A percentile compares a stretch with the other conserved stretches of the same genome.
Conservation (phyloP, 2,888 invertebrate species). For the Eupsilia transversa region DNA sequence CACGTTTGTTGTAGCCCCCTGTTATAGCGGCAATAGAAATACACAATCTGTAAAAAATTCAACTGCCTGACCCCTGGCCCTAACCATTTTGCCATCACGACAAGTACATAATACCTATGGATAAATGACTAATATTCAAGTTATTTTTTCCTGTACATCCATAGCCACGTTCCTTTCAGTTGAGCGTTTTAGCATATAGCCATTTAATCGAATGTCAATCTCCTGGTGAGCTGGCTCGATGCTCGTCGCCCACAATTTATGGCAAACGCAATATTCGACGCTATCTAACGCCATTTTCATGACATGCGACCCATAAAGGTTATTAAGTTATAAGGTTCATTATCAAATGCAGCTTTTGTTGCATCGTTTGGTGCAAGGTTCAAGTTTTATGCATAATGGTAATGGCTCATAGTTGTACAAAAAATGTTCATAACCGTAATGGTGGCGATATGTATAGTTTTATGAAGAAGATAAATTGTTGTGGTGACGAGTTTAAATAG, state of each 20-base stretch:
- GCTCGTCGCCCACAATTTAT: conserved; percentile 45
- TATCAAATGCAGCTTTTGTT: conserved; percentile 30
- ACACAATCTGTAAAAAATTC: too few relatives aligned
- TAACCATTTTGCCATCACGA: too few relatives aligned
- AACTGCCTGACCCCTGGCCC: too few relatives aligned
- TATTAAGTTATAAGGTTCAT: conserved; percentile 49
- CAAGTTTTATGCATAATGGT: conserved; percentile 11
- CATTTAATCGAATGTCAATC: conserved; percentile 58
- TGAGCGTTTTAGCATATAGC: conserved; percentile 15
- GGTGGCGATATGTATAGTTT: background rate
- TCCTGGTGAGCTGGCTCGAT: conserved; percentile 36
- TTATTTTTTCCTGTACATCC: background rate
- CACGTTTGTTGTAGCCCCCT: too few relatives aligned
- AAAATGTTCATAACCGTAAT: conserved; percentile 1
- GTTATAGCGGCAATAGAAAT: too few relatives aligned
- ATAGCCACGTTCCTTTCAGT: background rate
- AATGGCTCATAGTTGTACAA: background rate
- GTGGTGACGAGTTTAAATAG: background rate
- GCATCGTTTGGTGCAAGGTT: conserved; percentile 24
- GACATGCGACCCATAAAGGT: conserved; percentile 47
- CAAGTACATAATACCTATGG: too few relatives aligned
- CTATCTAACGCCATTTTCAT: conserved; percentile 53
- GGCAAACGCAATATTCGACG: conserved; percentile 33
- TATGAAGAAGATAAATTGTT: background rate
- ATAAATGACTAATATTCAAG: too few relatives aligned